phyloP scores from a whole-genome alignment of 2,888 invertebrate species.

The Enchytraeus crypticus region DNA sequence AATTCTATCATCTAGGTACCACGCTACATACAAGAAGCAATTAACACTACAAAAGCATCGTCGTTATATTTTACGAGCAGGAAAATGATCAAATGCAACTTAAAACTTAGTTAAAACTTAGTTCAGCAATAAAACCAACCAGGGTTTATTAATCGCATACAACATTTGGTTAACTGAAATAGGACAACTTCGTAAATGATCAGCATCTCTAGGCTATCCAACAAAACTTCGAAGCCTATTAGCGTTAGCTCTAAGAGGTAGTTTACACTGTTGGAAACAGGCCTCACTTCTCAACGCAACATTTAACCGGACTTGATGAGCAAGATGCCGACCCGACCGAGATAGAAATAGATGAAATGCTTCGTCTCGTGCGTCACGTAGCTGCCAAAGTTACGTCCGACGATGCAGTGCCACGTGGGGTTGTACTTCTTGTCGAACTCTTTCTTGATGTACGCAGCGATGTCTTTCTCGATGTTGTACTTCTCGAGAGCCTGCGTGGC shows the following conservation, averaged over 20 bases:
- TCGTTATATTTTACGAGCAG: too few relatives aligned
- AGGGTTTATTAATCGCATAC: too few relatives aligned
- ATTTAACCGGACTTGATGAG: conserved; percentile 95
- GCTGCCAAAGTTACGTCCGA: conserved; percentile 95
- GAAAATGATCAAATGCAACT: too few relatives aligned
- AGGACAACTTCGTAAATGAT: too few relatives aligned
- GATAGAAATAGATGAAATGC: conserved; percentile 98
- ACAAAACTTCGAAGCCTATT: too few relatives aligned
- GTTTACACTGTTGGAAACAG: neutral
- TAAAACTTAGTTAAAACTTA: too few relatives aligned
- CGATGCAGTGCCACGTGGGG: conserved; percentile 99
- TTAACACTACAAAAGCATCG: too few relatives aligned
- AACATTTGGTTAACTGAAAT: too few relatives aligned
- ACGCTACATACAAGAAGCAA: too few relatives aligned
- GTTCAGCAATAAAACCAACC: too few relatives aligned
- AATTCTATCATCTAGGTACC: too few relatives aligned
- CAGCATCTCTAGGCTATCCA: too few relatives aligned
- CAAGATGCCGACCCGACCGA: conserved; percentile 96
- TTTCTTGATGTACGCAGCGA: conserved; percentile 97
- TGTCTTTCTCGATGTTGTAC: conserved; percentile 98
- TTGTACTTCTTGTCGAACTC: conserved; percentile 99
- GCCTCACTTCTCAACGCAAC: neutral
- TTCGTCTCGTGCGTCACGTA: conserved; percentile 98
- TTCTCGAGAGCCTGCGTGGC: conserved; percentile 97
- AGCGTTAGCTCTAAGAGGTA: neutral